Conservation (phyloP, 2,797 vertebrate species). For the Pipistrellus nathusii region DNA sequence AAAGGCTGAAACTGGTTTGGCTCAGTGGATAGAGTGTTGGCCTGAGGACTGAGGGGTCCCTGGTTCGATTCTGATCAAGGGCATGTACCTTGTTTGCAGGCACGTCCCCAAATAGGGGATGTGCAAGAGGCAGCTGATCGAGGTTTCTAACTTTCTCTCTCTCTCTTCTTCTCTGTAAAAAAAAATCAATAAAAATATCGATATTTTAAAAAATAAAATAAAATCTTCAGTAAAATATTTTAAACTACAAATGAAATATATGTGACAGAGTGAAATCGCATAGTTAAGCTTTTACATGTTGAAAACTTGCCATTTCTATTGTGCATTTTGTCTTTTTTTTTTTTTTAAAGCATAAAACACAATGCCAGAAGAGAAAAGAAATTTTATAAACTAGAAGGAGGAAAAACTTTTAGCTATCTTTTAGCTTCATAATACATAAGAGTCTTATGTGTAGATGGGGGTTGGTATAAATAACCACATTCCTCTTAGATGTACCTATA, state of each 20-base stretch:
- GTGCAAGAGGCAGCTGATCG: too few relatives aligned
- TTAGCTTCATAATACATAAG: neutral
- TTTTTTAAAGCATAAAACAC: neutral
- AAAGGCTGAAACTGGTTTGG: neutral
- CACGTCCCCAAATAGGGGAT: too few relatives aligned
- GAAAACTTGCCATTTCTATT: neutral
- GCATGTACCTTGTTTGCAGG: too few relatives aligned
- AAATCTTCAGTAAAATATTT: constrained; percentile 8
- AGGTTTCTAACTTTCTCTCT: too few relatives aligned
- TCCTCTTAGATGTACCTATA: neutral
- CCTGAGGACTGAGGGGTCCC: too few relatives aligned
- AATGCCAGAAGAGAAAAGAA: neutral
- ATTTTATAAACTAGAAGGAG: constrained; percentile 5
- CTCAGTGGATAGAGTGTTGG: too few relatives aligned
- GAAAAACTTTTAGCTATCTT: neutral
- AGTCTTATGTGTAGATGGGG: neutral
- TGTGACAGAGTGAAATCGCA: neutral
- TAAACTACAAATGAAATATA: constrained; percentile 6
- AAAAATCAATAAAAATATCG: too few relatives aligned
- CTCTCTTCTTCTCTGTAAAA: too few relatives aligned
- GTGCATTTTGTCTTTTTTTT: neutral
- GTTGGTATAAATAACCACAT: neutral
- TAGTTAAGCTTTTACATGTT: neutral
- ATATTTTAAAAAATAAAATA: too few relatives aligned
- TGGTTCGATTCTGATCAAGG: too few relatives aligned